Percentiles rank a stretch among this genome's conserved stretches.
These are phyloP conservation scores for Lamellibrachia satsuma DNA, from an alignment of 2,888 invertebrate species.

Conservation along the genomic window DNA sequence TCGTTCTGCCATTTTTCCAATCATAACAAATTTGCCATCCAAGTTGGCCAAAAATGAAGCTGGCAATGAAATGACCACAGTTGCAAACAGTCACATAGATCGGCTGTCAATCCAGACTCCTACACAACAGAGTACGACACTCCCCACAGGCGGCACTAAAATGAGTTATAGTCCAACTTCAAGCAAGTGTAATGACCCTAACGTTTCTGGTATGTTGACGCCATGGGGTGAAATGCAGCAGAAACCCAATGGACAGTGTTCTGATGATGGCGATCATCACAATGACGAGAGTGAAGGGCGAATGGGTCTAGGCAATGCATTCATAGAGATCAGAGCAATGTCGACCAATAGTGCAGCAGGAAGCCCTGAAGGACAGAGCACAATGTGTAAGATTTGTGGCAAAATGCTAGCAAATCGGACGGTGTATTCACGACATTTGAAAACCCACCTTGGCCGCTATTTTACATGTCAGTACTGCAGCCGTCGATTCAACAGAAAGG, in stretches of 20 bases:
- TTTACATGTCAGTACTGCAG: not conserved
- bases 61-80: not conserved
- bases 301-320: not conserved
- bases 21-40: not conserved
- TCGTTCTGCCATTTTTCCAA: not conserved
- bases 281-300: not conserved
- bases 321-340: not conserved
- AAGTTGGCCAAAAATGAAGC: not conserved
- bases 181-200: not conserved
- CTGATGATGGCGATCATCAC: not conserved
- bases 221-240: not conserved
- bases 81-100: not conserved
- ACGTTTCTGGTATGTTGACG: not conserved
- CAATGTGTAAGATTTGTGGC: not conserved
- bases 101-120: not conserved
- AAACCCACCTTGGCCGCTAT: not conserved
- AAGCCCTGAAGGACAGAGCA: not conserved
- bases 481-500: conserved; percentile 4
- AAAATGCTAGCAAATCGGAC: conserved; percentile 9
- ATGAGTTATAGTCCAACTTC: not conserved
- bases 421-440: not conserved
- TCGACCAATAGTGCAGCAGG: not conserved
- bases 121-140: not conserved
- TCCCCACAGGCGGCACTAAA: not conserved
- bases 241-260: not conserved